phyloP scores from a whole-genome alignment of 2,113 vertebrate genomes.

The Cottus gobio region DNA sequence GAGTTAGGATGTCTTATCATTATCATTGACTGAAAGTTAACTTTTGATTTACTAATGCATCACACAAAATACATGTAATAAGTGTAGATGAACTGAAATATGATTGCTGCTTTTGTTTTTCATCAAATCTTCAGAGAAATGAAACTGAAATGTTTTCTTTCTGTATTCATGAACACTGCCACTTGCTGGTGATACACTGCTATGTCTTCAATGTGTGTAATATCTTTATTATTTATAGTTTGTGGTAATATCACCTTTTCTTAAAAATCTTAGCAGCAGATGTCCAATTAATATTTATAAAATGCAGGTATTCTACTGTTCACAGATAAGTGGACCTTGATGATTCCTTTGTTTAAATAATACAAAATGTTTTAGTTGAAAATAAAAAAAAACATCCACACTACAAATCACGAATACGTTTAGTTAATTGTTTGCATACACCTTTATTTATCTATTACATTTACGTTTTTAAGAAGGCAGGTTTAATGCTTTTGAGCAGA shows the following conservation, averaged over 20 bases:
- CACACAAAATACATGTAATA: not conserved
- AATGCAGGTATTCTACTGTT: not conserved
- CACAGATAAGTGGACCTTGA: not conserved
- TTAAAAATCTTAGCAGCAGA: not conserved
- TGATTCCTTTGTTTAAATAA: not conserved
- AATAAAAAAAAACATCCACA: not conserved
- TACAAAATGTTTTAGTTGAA: not conserved
- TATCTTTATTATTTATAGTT: not conserved
- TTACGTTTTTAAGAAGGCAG: not conserved
- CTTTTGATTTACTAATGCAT: not conserved
- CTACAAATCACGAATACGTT: not conserved
- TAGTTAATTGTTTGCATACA: not conserved
- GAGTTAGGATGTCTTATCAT: not conserved
- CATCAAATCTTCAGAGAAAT: slow-evolving; percentile 3
- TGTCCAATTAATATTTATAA: not conserved
- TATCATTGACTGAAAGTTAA: not conserved
- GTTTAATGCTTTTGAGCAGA: not conserved
- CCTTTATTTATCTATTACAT: not conserved
- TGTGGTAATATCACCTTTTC: not conserved
- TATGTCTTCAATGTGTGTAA: not conserved
- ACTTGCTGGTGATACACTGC: not conserved
- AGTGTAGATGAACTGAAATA: not conserved
- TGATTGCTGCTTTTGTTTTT: not conserved
- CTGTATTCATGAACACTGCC: not conserved
- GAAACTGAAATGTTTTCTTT: not conserved